These are phyloP conservation scores for Tonatia bakeri DNA, from an alignment of 2,113 vertebrate species.

Conservation along the genomic window DNA sequence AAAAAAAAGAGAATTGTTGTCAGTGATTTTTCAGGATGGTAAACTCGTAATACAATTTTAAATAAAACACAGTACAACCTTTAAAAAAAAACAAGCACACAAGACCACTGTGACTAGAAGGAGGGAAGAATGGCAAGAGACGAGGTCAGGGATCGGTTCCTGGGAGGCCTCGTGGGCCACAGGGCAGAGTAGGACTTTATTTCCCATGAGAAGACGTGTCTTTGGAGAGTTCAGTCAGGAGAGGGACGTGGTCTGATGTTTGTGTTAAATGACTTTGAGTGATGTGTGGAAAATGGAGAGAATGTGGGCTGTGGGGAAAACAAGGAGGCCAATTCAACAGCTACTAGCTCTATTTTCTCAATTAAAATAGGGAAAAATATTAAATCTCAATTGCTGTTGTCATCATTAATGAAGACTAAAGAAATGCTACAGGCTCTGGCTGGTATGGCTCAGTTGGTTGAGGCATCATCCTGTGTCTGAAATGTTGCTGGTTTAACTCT, in stretches of 20 bases:
- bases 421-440: background rate
- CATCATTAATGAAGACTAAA: background rate
- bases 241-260: background rate
- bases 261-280: background rate
- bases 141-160: background rate
- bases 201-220: background rate
- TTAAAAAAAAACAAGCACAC: background rate
- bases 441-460: too few species aligned
- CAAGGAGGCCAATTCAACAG: background rate
- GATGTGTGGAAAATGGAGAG: background rate
- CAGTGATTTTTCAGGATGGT: background rate
- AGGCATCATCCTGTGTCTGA: too few species aligned
- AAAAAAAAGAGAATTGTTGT: background rate
- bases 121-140: background rate
- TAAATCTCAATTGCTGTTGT: constrained; percentile 11
- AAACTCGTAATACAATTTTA: background rate
- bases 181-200: background rate
- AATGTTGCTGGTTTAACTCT: too few species aligned
- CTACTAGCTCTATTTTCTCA: background rate
- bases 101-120: background rate
- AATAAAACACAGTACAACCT: background rate
- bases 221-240: background rate
- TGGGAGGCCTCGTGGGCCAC: background rate
- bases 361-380: background rate
- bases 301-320: background rate